phyloP scores from a whole-genome alignment of 2,888 invertebrate species.

The Fabriciana adippe region DNA sequence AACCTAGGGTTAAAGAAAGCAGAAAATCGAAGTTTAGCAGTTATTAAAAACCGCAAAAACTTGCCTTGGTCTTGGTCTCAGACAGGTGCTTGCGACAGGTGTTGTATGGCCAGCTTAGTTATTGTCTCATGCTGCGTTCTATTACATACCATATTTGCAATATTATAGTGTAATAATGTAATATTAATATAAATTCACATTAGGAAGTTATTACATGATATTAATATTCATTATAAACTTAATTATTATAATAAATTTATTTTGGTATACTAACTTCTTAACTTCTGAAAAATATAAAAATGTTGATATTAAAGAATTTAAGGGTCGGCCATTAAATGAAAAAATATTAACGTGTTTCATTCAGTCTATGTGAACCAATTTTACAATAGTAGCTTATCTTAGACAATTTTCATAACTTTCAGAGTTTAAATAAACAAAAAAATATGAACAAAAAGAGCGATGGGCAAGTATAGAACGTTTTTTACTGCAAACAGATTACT shows the following conservation, averaged over 20 bases:
- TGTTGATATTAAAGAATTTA: no score
- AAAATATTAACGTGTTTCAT: background rate
- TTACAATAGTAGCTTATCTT: background rate
- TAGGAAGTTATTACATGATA: no score
- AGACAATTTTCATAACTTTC: constrained; percentile 6
- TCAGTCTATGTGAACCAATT: background rate
- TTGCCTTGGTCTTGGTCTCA: constrained; percentile 18
- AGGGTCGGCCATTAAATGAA: no score
- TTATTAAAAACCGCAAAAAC: constrained; percentile 27
- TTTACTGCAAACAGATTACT: constrained; percentile 54
- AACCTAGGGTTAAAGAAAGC: constrained; percentile 2
- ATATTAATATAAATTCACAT: constrained; percentile 3
- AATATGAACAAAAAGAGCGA: constrained; percentile 14
- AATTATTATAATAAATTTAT: no score
- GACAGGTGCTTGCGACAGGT: constrained; percentile 27
- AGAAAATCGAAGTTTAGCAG: constrained; percentile 25
- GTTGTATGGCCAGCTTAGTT: constrained; percentile 19
- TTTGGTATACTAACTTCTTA: no score
- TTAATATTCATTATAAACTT: no score
- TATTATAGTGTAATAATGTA: constrained; percentile 4
- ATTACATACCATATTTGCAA: constrained; percentile 12
- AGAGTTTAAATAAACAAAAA: constrained; percentile 17
- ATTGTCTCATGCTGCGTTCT: constrained; percentile 1
- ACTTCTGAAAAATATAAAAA: no score
- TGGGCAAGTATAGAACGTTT: constrained; percentile 39